Evolutionary conservation across 2,888 invertebrate genomes (phyloP).

Genomic region (Lysandra coridon): DNA sequence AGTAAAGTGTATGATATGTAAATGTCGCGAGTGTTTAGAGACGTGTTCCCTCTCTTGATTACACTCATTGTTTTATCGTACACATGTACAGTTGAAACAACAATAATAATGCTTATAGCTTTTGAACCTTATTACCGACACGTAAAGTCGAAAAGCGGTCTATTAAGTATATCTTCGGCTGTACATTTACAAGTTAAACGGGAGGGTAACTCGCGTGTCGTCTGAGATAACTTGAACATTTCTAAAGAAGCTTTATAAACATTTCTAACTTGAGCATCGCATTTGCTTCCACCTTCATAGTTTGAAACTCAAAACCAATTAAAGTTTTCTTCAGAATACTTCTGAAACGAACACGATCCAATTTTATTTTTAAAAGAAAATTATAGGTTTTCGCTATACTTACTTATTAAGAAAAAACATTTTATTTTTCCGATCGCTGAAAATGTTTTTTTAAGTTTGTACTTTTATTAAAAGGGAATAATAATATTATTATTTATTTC

Average conservation of each 20-base stretch:
- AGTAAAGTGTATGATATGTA: slow-evolving; percentile 9
- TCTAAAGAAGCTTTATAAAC: background rate
- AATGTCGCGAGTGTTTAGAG: slow-evolving; percentile 21
- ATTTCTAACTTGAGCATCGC: background rate
- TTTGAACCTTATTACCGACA: background rate
- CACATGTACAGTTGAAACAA: background rate
- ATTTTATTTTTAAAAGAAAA: slow-evolving; percentile 7
- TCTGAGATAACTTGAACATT: slow-evolving; percentile 24
- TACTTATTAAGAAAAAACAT: background rate
- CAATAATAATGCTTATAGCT: background rate
- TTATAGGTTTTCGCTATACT: background rate
- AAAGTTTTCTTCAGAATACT: slow-evolving; percentile 11
- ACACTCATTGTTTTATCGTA: slow-evolving; percentile 27
- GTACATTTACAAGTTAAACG: slow-evolving; percentile 4
- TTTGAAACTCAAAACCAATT: slow-evolving; percentile 21
- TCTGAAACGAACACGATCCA: slow-evolving; percentile 3
- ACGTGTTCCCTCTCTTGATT: slow-evolving; percentile 19
- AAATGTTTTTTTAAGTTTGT: background rate
- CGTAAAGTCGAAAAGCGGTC: background rate
- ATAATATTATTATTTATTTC: background rate
- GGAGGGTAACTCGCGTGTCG: slow-evolving; percentile 9
- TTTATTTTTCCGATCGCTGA: background rate
- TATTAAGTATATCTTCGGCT: background rate
- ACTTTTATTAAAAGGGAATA: background rate
- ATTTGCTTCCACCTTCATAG: slow-evolving; percentile 6